Evolutionary conservation across 1,140 invertebrate species (phyloP).

Genomic region (Drosophila biarmipes): DNA sequence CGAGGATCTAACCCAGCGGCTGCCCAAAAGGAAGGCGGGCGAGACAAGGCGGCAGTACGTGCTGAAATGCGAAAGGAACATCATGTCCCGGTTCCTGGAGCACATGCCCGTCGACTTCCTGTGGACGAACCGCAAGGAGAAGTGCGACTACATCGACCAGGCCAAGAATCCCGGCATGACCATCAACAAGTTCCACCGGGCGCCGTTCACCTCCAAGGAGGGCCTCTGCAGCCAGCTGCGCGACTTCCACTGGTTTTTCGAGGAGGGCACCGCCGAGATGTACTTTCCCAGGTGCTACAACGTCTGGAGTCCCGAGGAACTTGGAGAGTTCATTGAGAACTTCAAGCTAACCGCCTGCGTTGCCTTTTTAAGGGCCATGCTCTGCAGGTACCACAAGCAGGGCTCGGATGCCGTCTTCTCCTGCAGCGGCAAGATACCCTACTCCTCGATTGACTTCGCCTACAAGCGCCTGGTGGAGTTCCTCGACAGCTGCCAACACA

Average conservation of each 20-base stretch:
- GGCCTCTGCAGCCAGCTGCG: conserved; percentile 92
- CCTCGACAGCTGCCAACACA: conserved; percentile 90
- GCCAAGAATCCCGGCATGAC: conserved; percentile 83
- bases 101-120: conserved; percentile 92
- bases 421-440: conserved; percentile 88
- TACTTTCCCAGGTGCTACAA: conserved; percentile 95
- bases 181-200: conserved; percentile 88
- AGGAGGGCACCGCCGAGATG: conserved; percentile 91
- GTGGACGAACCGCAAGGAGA: conserved; percentile 94
- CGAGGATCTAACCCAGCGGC: conserved; percentile 78
- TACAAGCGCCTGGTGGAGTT: conserved; percentile 91
- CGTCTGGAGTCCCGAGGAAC: conserved; percentile 93
- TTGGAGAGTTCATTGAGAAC: conserved; percentile 95
- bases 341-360: conserved; percentile 95
- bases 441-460: conserved; percentile 91
- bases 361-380: conserved; percentile 91
- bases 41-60: conserved; percentile 80
- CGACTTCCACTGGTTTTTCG: conserved; percentile 95
- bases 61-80: conserved; percentile 86
- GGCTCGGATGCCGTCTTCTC: conserved; percentile 86
- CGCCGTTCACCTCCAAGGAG: conserved; percentile 95
- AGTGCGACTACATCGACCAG: conserved; percentile 86
- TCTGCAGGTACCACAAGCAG: conserved; percentile 86
- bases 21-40: conserved; percentile 78
- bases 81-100: conserved; percentile 88